Base-by-base conservation (phyloP, 2,888 invertebrate species). In the Amorpha juglandis region DNA sequence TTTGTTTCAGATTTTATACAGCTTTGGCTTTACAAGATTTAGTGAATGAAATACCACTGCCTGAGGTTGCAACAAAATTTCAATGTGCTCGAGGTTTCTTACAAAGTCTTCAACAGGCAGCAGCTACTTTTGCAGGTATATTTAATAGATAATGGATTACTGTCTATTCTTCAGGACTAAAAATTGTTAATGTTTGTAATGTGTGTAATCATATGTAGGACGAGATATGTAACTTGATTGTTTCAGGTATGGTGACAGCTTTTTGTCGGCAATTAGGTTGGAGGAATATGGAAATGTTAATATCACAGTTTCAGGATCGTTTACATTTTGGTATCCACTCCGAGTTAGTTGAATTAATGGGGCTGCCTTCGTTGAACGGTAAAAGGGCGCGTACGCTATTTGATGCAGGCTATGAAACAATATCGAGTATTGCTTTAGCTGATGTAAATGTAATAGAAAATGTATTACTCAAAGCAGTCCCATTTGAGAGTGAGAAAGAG, bases 221-320 rank as follows among this genome's bases (percentile, higher is more conserved):
- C n/a, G 12, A 33, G 4, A 33, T 8, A 16, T 11, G 8, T 50
- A 35, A 50, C 16, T 50, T 50, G 62, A 53, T 63, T 67, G 42
- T 80, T 87, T 78, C 74, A 97, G 99, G 98, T 66, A 99, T 99
- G 97, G 97, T 99, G 0, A 98, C 98, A 3, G 96, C 97, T n/a
- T 99, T 99, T 91, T 98, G 99, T 87, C 95, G 95, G 70, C 96
- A 98, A 65, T 91, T 99, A 12, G 98, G 98, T 33, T 99, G 99
- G 99, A 95, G 95, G 72, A 97, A 97, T 82, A 94, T 99, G 79
- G 97, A 98, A 85, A 92, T 98, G 71, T 93, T 99, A 51, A 95
- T 99, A 52, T 95, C 97, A 0, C 98, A 99, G 88, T 99, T 99
- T 87, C 98, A 99, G 91, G 96, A 97, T 78, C 96, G 99, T 16